These are phyloP conservation scores for Pelvicachromis taeniatus DNA, from an alignment of 2,113 vertebrate genomes.

Conservation along the genomic window DNA sequence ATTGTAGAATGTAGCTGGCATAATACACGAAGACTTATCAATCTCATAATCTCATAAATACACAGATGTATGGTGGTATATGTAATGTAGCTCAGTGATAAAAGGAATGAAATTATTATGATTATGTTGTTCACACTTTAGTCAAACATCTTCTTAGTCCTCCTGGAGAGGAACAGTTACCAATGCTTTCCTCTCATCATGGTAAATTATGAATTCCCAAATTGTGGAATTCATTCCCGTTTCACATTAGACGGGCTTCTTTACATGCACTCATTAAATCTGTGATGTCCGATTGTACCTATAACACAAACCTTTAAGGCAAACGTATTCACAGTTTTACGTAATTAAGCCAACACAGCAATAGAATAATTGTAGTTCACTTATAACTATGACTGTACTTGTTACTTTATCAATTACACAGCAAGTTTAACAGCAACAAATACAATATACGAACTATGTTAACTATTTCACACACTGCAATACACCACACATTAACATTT, in stretches of 20 bases:
- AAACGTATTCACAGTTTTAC: no score
- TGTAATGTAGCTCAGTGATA: not conserved
- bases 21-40: not conserved
- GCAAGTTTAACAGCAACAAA: no score
- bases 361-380: no score
- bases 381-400: no score
- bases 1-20: not conserved
- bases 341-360: no score
- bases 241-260: not conserved
- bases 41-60: not conserved
- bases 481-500: no score
- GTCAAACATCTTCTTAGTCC: not conserved
- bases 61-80: not conserved
- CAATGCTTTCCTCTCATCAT: not conserved
- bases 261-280: no score
- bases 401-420: no score
- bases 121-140: not conserved
- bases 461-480: no score
- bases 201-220: not conserved
- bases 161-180: not conserved
- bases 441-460: no score
- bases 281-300: no score
- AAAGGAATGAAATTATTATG: not conserved
- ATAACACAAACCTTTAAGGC: no score
- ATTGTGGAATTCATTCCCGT: not conserved